Conservation (phyloP, 2,113 vertebrate species). For the Xiphophorus hellerii region DNA sequence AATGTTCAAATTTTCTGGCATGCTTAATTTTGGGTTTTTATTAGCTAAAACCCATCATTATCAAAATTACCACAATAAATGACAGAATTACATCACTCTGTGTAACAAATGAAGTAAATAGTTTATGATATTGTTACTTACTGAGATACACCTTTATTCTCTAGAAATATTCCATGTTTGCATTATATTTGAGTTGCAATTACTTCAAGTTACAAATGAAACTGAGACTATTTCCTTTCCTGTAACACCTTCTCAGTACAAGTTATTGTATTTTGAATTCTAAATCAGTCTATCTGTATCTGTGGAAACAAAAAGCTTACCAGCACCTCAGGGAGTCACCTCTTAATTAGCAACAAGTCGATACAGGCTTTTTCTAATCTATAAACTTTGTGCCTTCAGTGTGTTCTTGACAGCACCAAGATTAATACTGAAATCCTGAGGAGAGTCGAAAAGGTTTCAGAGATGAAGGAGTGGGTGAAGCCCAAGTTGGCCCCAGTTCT, state of each 20-base stretch:
- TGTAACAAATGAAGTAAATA: too few species aligned
- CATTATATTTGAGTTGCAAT: too few species aligned
- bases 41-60: too few species aligned
- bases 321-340: background rate
- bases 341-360: background rate
- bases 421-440: fast-evolving
- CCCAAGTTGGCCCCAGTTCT: slow-evolving; percentile 53
- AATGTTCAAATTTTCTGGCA: too few species aligned
- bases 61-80: too few species aligned
- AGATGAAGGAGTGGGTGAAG: slow-evolving; percentile 55
- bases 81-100: too few species aligned
- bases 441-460: slow-evolving; percentile 28
- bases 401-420: slow-evolving; percentile 31
- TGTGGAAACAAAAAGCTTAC: too few species aligned
- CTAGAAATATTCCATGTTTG: too few species aligned
- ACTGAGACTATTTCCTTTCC: background rate
- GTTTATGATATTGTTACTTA: too few species aligned
- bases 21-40: too few species aligned
- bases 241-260: background rate
- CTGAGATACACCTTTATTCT: too few species aligned
- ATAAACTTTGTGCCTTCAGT: slow-evolving; percentile 55
- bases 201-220: background rate
- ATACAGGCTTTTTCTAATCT: background rate
- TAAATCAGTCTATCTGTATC: background rate
- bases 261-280: background rate